A percentile compares a stretch with the other conserved stretches of the same genome.
Conservation (phyloP, 2,888 invertebrate species). For the Volucella inanis region DNA sequence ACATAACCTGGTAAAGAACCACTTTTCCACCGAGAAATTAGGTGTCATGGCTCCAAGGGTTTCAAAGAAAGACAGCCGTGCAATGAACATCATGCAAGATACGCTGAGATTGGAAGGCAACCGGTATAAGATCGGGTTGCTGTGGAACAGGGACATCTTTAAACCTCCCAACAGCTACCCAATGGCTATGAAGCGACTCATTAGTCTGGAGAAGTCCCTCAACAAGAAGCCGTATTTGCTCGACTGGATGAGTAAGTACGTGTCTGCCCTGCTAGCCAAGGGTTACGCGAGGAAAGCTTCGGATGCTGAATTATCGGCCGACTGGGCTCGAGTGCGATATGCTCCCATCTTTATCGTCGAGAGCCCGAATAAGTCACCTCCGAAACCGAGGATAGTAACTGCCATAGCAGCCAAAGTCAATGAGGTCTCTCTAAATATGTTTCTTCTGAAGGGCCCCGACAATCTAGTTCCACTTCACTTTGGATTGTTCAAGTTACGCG, state of each 20-base stretch:
- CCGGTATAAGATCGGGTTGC: background rate
- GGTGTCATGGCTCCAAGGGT: background rate
- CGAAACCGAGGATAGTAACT: constrained; percentile 43
- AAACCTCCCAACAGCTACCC: too few relatives aligned
- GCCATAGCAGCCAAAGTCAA: constrained; percentile 59
- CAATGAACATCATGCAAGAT: constrained; percentile 2
- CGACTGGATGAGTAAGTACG: constrained; percentile 34
- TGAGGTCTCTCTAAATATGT: constrained; percentile 50
- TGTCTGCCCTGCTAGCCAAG: too few relatives aligned
- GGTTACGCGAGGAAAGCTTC: constrained; percentile 30
- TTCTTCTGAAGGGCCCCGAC: constrained; percentile 60
- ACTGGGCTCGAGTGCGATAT: constrained; percentile 73
- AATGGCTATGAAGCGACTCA: too few relatives aligned
- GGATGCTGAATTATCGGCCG: constrained; percentile 22
- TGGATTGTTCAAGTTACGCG: constrained; percentile 53
- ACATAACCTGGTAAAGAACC: background rate
- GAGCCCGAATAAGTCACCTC: constrained; percentile 48
- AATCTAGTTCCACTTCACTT: constrained; percentile 42
- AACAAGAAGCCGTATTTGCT: constrained; percentile 19
- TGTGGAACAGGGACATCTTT: background rate
- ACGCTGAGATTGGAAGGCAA: background rate
- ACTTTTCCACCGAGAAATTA: background rate
- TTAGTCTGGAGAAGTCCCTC: too few relatives aligned
- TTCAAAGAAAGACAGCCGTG: background rate
- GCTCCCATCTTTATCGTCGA: constrained; percentile 72